Evolutionary conservation across 2,113 vertebrate species (phyloP), one percentile per base, ranked within the genome.

Genomic region (Gila orcuttii): DNA sequence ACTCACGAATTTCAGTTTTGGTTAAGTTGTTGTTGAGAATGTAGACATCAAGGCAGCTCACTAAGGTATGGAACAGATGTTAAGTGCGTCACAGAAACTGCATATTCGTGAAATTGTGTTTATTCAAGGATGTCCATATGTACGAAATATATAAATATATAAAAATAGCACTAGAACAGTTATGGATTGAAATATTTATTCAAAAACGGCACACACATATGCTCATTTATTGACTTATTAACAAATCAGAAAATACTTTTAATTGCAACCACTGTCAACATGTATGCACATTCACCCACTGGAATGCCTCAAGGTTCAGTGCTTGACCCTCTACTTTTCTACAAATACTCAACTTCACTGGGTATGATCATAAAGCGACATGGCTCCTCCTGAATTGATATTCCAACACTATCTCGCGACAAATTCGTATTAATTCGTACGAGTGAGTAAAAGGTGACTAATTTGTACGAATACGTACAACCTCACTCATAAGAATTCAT

Each of bases 191-290:
- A 82, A 28, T 19, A 66, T 79, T 42, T 66, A 33, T 88, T 87
- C 59, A 89, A 87, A 87, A 78, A 83, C 84, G 78, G 76, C 83
- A 68, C 88, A 86, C 66, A 68, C 79, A 17, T 52, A 79, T 19
- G 12, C 28, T 33, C 3, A 33, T 23, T 50, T 87, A 91, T 88
- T 88, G 89, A 90, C 86, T 83, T 86, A 81, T 86, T 81, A 88
- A 87, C 90, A 89, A 88, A 52, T 60, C 77, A 80, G 81, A 75
- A 85, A 91, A 57, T 23, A 57, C 2, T 23, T 57, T 23, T 23
- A 57, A 91, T 88, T 86, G 87, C 89, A 93, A 55, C 86, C 90
- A 89, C 77, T 90, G 89, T 92, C 89, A 88, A 87, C 90, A 90
- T 86, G 89, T 86, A 42, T 42, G 85, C 66, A 73, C 50, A 85